A percentile compares a stretch with the other conserved stretches of the same genome.
phyloP scores from a whole-genome alignment of 2,113 vertebrate genomes.

The Chloebia gouldiae region DNA sequence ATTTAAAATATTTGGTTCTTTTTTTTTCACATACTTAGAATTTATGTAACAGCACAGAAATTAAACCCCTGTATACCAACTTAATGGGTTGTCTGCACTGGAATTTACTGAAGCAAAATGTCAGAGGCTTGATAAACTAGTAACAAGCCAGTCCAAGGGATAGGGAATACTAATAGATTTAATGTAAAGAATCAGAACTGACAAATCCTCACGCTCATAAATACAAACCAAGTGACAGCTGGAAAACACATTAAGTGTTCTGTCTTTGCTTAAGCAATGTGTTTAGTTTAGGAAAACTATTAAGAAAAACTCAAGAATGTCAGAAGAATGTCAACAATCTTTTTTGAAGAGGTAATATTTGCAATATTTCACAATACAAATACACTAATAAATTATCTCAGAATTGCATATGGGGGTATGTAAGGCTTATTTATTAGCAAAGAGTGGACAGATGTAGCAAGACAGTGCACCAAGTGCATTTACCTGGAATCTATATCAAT shows the following conservation, averaged over 20 bases:
- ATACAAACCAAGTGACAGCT: background rate
- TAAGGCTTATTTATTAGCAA: background rate
- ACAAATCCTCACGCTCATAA: background rate
- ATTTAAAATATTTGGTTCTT: background rate
- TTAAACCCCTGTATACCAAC: background rate
- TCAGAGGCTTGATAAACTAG: background rate
- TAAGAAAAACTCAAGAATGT: background rate
- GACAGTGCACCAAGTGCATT: background rate
- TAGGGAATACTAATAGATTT: background rate
- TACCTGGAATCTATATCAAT: background rate
- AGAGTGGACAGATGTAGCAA: background rate
- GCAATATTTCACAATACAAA: background rate
- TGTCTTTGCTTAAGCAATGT: background rate
- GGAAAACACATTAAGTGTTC: background rate
- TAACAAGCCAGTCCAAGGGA: background rate
- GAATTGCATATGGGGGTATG: background rate
- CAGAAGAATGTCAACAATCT: background rate
- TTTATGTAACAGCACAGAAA: constrained; percentile 3
- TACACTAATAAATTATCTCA: background rate
- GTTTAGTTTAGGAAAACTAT: background rate
- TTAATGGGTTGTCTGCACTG: background rate
- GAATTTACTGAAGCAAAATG: constrained; percentile 4
- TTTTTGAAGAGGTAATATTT: background rate
- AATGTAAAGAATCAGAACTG: background rate
- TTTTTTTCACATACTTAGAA: background rate